Conservation (phyloP, 2,113 vertebrate species). For the Piprites chloris region DNA sequence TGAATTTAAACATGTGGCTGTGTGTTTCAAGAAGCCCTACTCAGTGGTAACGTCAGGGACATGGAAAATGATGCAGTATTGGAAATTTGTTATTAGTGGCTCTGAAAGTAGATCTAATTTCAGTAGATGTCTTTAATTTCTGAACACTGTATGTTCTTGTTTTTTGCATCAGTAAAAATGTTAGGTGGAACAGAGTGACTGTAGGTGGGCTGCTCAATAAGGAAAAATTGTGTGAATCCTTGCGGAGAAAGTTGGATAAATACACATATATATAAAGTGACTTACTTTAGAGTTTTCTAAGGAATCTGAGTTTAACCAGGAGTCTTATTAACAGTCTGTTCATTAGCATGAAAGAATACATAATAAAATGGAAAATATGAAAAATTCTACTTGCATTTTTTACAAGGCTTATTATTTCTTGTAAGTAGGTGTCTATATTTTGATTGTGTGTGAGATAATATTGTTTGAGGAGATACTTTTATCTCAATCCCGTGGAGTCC, state of each 20-base stretch:
- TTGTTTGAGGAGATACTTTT: neutral
- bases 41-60: neutral
- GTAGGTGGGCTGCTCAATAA: neutral
- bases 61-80: neutral
- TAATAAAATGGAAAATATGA: neutral
- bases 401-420: neutral
- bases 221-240: neutral
- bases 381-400: neutral
- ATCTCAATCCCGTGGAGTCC: accelerated
- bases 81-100: neutral
- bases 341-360: neutral
- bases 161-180: neutral
- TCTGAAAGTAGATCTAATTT: neutral
- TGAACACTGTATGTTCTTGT: neutral
- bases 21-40: neutral
- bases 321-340: neutral
- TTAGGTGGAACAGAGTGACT: neutral
- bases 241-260: neutral
- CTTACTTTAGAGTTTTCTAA: neutral
- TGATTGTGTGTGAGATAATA: neutral
- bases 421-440: neutral
- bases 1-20: neutral
- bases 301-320: neutral
- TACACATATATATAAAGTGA: neutral
- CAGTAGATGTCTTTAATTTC: neutral